Base-by-base conservation (phyloP, 2,888 invertebrate species). In the Eristalis arbustorum region DNA sequence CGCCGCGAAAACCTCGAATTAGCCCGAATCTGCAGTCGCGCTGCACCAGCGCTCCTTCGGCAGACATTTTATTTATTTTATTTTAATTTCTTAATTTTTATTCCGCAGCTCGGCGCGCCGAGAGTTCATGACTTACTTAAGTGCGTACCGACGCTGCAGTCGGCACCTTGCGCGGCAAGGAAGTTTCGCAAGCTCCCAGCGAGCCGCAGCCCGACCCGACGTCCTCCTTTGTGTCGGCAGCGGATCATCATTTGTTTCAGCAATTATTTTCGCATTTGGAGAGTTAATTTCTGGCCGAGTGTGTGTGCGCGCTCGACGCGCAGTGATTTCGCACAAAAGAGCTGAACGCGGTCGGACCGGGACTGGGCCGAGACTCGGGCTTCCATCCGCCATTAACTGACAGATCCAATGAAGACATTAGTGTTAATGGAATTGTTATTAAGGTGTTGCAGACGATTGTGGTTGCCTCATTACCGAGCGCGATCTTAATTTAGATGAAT, bases 361-460 rank as follows among this genome's bases (percentile, higher is more conserved):
- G 2, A 13, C 40, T 25, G 37, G 28, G 18, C 34, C 57, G 62
- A n/a, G 6, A 22, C 62, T 13, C 68, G 5, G 4, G 1, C 59
- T 23, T 23, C 64, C 64, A 64, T 64, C 64, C 75, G 42, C 68
- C 75, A 75, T 79, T 73, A 90, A 90, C 92, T 91, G 92, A 91
- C 92, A 91, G 91, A 90, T 90, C 91, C 91, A 91, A 92, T 92
- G 92, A 92, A 92, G 92, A 92, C 92, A 92, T 92, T 92, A 92
- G 90, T 90, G 90, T 91, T 92, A 92, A 92, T 92, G 91, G 91
- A 92, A 91, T 91, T 92, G 92, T 92, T 92, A 92, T 92, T 91
- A 92, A 92, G 91, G 90, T 90, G 89, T 89, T 89, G 84, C 89
- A 88, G 88, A 88, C 88, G 88, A 89, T 90, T 88, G 88, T 78